Base-by-base conservation (phyloP, 2,113 vertebrate genomes). In the Pycnonotus jocosus region DNA sequence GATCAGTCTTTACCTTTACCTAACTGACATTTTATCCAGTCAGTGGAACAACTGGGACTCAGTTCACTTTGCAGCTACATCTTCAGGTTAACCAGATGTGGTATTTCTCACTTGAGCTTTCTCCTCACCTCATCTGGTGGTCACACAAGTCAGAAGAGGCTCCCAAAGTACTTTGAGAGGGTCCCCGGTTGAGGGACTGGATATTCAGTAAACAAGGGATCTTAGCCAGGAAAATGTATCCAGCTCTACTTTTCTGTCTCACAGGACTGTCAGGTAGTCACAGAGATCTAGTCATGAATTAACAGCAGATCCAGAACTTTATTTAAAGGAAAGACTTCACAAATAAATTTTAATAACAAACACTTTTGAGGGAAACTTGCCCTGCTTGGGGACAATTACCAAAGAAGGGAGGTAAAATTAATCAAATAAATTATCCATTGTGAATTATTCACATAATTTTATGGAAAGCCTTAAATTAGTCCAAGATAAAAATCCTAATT, bases 401-500 rank as follows among this genome's bases (percentile, higher is more conserved):
- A 88, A 86, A 90, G 48, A 76, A 58, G 33, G 71, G 40, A 81
- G 20, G 35, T 38, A 88, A 78, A 90, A 90, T 31, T 74, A 37
- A 68, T 93, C 38, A 79, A 69, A 88, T 61, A 91, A 78, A 64
- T 64, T 51, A 88, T 40, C 40, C 13, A 48, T 64, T 78, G 64
- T 79, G 35, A 92, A 62, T 81, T 87, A 65, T 76, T 89, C 35
- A 68, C 40, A 17, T 64, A 27, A 68, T 81, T 91, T 70, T 47
- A 64, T 2, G 6, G 47, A 79, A 85, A 94, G 42, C 10, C 68
- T 90, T 86, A 80, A 79, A 74, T 60, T 77, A 70, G 50, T 77
- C 62, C 62, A 86, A 66, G 86, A 92, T 81, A 62, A 91, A 76
- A 79, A 89, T 81, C 69, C 31, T 66, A 48, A 78, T 79, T 73